phyloP scores from a whole-genome alignment of 1,140 invertebrate genomes.

The Mamestra configurata region DNA sequence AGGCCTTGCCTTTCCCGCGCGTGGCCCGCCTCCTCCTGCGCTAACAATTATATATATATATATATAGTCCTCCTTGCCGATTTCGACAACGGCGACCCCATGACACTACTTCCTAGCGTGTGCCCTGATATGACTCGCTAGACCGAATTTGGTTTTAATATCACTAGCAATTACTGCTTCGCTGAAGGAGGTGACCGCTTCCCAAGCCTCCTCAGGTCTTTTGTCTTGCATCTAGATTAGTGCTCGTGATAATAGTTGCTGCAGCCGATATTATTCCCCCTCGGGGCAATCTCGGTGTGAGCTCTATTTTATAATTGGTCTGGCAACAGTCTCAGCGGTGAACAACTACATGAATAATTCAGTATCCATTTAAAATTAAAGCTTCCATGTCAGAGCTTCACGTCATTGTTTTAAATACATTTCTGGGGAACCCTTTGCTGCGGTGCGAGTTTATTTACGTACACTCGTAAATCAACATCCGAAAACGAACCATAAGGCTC shows the following conservation, averaged over 20 bases:
- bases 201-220: too few relatives aligned
- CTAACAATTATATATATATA: too few relatives aligned
- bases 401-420: slow-evolving; percentile 35
- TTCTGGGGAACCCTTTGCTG: slow-evolving; percentile 8
- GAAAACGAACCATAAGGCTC: slow-evolving; percentile 11
- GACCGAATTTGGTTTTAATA: too few relatives aligned
- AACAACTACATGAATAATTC: slow-evolving; percentile 26
- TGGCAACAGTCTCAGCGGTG: slow-evolving; percentile 14
- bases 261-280: not conserved
- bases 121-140: too few relatives aligned
- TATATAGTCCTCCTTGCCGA: too few relatives aligned
- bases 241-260: not conserved
- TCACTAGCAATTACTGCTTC: too few relatives aligned
- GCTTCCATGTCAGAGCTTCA: slow-evolving; percentile 30
- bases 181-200: too few relatives aligned
- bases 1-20: too few relatives aligned
- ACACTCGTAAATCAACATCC: slow-evolving; percentile 27
- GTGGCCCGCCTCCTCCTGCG: too few relatives aligned
- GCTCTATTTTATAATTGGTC: slow-evolving; percentile 6
- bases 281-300: not conserved
- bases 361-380: slow-evolving; percentile 35
- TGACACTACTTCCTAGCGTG: too few relatives aligned
- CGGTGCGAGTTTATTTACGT: slow-evolving; percentile 25
- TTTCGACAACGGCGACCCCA: too few relatives aligned
- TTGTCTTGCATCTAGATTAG: not conserved